These are phyloP conservation scores for Sinocyclocheilus anshuiensis DNA, from an alignment of 2,113 vertebrate genomes.

Conservation along the genomic window DNA sequence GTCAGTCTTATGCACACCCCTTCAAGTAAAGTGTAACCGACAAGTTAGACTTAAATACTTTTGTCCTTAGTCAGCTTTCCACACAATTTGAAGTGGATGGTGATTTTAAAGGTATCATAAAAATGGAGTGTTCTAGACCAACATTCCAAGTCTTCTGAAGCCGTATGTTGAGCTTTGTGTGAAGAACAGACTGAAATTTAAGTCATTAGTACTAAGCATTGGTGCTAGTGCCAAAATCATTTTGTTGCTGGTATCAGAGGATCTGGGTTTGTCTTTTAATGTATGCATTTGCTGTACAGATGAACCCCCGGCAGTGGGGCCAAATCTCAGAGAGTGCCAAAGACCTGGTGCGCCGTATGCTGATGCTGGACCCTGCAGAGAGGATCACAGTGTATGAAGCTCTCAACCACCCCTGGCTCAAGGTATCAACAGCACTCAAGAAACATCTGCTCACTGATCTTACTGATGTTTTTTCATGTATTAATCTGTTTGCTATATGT, in stretches of 20 bases:
- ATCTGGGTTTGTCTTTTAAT: not conserved
- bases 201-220: not conserved
- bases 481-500: not conserved
- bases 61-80: not conserved
- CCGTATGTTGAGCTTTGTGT: not conserved
- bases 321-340: slow-evolving; percentile 99
- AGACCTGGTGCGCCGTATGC: slow-evolving; percentile 97
- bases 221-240: not conserved
- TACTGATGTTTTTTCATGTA: not conserved
- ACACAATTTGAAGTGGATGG: not conserved
- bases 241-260: not conserved
- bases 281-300: slow-evolving; percentile 72
- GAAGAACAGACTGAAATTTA: not conserved
- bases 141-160: no score
- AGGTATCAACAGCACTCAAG: slow-evolving; percentile 74
- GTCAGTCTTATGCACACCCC: no score
- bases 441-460: not conserved
- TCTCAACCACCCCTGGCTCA: slow-evolving; percentile 98
- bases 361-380: slow-evolving; percentile 98
- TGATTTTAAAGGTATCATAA: not conserved
- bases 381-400: slow-evolving; percentile 99
- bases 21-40: no score
- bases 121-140: not conserved
- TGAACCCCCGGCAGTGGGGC: slow-evolving; percentile 98
- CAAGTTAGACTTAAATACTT: not conserved